These are phyloP conservation scores for Macquaria australasica DNA, from an alignment of 2,113 vertebrate species.

Conservation along the genomic window DNA sequence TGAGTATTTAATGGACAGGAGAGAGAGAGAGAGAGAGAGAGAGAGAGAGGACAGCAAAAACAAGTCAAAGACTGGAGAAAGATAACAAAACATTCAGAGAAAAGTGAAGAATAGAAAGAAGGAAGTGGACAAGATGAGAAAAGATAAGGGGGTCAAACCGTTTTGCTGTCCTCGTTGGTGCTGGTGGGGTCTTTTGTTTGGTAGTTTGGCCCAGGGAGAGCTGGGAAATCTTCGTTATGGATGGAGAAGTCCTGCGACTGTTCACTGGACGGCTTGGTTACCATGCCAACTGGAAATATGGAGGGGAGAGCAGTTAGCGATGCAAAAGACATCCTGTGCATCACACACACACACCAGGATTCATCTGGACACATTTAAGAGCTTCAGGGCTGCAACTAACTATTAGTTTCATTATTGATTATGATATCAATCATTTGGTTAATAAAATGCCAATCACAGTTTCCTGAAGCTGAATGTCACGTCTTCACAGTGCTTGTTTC, in stretches of 20 bases:
- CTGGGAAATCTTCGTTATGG: conserved; percentile 99
- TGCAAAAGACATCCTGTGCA: background rate
- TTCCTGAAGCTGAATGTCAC: no score
- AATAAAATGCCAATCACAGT: no score
- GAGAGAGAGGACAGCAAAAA: background rate
- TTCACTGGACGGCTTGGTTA: conserved; percentile 99
- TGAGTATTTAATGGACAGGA: no score
- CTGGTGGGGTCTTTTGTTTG: conserved; percentile 94
- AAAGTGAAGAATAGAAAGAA: background rate
- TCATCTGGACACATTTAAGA: background rate
- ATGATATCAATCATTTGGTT: background rate
- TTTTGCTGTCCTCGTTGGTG: conserved; percentile 96
- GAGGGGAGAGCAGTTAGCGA: background rate
- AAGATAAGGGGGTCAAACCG: conserved; percentile 81
- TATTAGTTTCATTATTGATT: no score
- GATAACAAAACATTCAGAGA: background rate
- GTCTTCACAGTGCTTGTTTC: no score
- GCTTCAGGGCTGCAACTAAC: no score
- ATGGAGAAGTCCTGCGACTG: conserved; percentile 99
- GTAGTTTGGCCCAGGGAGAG: conserved; percentile 97
- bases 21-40: background rate
- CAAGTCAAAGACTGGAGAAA: background rate
- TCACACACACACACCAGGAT: background rate
- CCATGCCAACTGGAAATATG: conserved; percentile 94
- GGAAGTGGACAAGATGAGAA: background rate